These are phyloP conservation scores for Paratilapia polleni DNA, from an alignment of 2,113 vertebrate genomes.

Conservation along the genomic window DNA sequence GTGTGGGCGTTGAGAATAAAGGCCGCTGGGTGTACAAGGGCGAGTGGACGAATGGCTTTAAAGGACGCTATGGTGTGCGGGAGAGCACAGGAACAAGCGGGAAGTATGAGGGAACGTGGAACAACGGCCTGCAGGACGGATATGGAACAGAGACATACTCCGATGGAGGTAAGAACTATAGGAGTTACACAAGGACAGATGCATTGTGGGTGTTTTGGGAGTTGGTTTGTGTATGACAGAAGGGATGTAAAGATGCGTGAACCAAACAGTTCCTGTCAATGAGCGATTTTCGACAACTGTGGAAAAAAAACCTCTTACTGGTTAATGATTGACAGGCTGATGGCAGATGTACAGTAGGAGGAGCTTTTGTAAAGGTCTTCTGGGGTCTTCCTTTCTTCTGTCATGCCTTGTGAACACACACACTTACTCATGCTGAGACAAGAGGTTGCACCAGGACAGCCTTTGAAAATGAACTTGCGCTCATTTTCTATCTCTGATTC, in stretches of 20 bases:
- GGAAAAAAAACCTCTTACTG: conserved; percentile 23
- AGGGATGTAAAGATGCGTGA: conserved; percentile 5
- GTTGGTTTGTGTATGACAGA: not conserved
- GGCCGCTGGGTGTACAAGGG: conserved; percentile 99
- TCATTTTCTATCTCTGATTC: not conserved
- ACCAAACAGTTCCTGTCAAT: conserved; percentile 19
- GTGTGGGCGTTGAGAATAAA: conserved; percentile 96
- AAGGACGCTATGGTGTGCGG: conserved; percentile 97
- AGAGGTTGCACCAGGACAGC: conserved; percentile 25
- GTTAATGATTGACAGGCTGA: conserved; percentile 26
- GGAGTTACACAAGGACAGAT: not conserved
- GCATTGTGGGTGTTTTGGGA: conserved; percentile 44
- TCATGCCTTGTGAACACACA: not conserved
- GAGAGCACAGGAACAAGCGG: conserved; percentile 94
- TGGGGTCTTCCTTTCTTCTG: conserved; percentile 21
- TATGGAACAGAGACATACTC: conserved; percentile 99
- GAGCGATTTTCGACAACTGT: conserved; percentile 16
- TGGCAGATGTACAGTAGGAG: conserved; percentile 26
- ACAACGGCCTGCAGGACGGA: conserved; percentile 98
- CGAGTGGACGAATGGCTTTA: conserved; percentile 99
- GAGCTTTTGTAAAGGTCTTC: conserved; percentile 17
- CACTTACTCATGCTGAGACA: not conserved
- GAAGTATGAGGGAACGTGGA: conserved; percentile 99
- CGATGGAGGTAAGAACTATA: conserved; percentile 90
- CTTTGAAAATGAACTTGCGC: not conserved